Base-by-base conservation (phyloP, 2,888 invertebrate species). In the Lithosia quadra region DNA sequence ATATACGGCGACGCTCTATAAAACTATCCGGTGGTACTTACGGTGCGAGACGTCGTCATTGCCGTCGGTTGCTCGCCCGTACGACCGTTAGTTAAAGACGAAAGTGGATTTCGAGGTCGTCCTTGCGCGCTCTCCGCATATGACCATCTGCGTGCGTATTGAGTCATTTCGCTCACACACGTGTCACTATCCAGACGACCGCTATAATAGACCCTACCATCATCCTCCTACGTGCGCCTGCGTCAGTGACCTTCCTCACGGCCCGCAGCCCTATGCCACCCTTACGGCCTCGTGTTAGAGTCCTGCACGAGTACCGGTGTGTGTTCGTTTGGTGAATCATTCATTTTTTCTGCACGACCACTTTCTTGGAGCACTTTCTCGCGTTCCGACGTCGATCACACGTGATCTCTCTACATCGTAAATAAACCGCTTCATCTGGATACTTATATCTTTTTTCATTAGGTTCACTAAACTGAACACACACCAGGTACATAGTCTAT, bases 321-420 rank as follows among this genome's bases (percentile, higher is more conserved):
- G 66, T 60, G 59, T 60, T 57, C 43, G 67, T 33, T n/a, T 11
- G 21, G 43, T 62, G 66, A 63, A 73, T 68, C 28, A 68, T 67
- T 74, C 55, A 60, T 63, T 79, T 81, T 74, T 81, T 81, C 63
- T 57, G 13, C 55, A 68, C 67, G 65, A 74, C 36, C 68, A 80
- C 79, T 81, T 79, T 80, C 77, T 69, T 79, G 65, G 71, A 79
- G 63, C 75, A 79, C 80, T 80, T 80, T 80, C 80, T 73, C 80
- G 67, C 39, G 69, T 62, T 65, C 65, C 63, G 62, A 73, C 73
- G 72, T 72, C 57, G 65, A 72, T 71, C 71, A 77, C 60, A 67
- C 49, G 62, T 53, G 43, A 63, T 63, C 49, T 63, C n/a, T 49
- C 13, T n/a, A 13, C n/a, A 13, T 21, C 28, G 1, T 34, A 36